phyloP scores from a whole-genome alignment of 2,888 invertebrate species.

The Netelia fuscicornis region DNA sequence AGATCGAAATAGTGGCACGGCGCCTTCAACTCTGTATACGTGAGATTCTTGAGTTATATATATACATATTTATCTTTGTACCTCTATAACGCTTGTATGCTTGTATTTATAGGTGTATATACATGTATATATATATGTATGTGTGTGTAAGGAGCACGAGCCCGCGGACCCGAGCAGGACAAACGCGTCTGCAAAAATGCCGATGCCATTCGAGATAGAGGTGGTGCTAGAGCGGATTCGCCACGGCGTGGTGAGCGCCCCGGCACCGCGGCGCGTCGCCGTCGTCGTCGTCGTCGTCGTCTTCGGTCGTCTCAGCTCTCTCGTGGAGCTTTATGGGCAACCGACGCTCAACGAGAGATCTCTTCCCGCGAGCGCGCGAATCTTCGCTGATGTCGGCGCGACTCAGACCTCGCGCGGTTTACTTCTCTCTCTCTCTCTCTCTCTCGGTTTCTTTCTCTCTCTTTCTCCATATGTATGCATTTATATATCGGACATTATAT shows the following conservation, averaged over 20 bases:
- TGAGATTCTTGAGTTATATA: slow-evolving; percentile 25
- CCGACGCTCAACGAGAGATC: slow-evolving; percentile 49
- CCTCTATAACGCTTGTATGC: neutral
- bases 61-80: slow-evolving; percentile 34
- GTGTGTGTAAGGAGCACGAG: slow-evolving; percentile 60
- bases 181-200: slow-evolving; percentile 77
- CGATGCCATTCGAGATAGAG: slow-evolving; percentile 77
- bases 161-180: slow-evolving; percentile 66
- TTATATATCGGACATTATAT: neutral
- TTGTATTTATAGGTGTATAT: slow-evolving; percentile 1
- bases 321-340: slow-evolving; percentile 62
- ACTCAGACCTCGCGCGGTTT: slow-evolving; percentile 36
- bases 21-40: slow-evolving; percentile 34
- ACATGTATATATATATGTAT: slow-evolving; percentile 13
- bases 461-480: slow-evolving; percentile 11
- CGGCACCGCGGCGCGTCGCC: slow-evolving; percentile 65
- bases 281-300: slow-evolving; percentile 32
- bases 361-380: slow-evolving; percentile 27
- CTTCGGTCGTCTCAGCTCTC: slow-evolving; percentile 11
- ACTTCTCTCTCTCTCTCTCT: neutral
- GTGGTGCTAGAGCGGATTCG: slow-evolving; percentile 73
- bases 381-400: slow-evolving; percentile 41
- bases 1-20: slow-evolving; percentile 65
- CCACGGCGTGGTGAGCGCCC: slow-evolving; percentile 70
- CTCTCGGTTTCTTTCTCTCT: slow-evolving; percentile 7